Evolutionary conservation across 2,888 invertebrate genomes (phyloP).

Genomic region (Parasteatoda lunata): DNA sequence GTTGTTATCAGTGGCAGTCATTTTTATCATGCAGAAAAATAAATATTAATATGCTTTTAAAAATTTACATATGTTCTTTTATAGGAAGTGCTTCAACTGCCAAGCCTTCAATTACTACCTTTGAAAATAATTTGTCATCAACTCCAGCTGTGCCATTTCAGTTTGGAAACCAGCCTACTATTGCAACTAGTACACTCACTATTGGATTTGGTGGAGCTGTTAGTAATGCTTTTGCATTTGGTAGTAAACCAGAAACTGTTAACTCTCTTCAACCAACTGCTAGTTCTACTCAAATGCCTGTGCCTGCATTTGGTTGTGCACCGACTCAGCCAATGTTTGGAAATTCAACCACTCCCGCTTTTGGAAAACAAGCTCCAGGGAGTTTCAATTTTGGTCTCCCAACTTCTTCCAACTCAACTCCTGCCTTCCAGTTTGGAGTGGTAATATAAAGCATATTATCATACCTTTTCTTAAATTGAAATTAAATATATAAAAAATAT

Average conservation of each 20-base stretch:
- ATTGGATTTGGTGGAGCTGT: constrained; percentile 14
- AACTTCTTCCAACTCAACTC: constrained; percentile 8
- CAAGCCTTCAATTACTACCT: constrained; percentile 11
- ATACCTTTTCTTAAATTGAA: too few species aligned
- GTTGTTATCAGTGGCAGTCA: too few species aligned
- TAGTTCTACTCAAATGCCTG: not conserved
- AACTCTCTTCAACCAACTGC: too few species aligned
- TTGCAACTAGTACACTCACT: constrained; percentile 2
- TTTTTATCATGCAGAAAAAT: too few species aligned
- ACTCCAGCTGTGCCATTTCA: constrained; percentile 23
- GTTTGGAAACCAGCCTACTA: constrained; percentile 43
- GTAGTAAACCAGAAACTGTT: constrained; percentile 21
- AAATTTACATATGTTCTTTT: too few species aligned
- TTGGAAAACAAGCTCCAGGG: constrained; percentile 24
- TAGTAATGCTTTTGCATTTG: constrained; percentile 33
- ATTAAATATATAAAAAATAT: too few species aligned
- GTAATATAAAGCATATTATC: not conserved
- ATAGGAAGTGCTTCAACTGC: not conserved
- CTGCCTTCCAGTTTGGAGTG: constrained; percentile 52
- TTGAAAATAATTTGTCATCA: constrained; percentile 15
- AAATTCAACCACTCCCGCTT: constrained; percentile 4
- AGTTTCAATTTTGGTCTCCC: constrained; percentile 38
- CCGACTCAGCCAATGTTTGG: constrained; percentile 35
- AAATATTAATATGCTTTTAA: too few species aligned
- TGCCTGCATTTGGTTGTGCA: constrained; percentile 30